Conservation (phyloP, 2,797 vertebrate species). For the Scolopax rusticola region DNA sequence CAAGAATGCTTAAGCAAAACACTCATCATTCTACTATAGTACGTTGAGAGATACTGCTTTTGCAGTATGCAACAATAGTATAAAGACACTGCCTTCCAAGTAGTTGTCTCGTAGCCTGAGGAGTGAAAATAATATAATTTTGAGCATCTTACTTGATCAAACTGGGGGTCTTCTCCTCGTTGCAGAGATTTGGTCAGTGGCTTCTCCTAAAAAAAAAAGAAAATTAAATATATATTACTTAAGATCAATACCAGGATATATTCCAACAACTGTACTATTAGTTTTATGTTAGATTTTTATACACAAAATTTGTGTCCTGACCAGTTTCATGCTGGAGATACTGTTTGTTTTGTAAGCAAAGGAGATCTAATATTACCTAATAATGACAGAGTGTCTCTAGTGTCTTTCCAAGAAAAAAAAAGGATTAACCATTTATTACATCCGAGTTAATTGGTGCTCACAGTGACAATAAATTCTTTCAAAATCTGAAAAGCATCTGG, state of each 20-base stretch:
- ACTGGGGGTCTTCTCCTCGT: constrained; percentile 95
- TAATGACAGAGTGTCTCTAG: not conserved
- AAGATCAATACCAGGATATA: not conserved
- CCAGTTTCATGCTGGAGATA: not conserved
- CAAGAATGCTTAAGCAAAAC: not conserved
- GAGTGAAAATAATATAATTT: not conserved
- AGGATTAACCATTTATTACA: not conserved
- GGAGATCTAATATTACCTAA: not conserved
- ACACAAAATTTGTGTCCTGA: not conserved
- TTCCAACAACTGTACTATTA: not conserved
- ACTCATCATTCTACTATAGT: not conserved
- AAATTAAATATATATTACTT: not conserved
- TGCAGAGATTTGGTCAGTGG: constrained; percentile 96
- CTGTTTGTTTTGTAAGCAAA: not conserved
- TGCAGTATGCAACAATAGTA: not conserved
- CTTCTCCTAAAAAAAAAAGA: constrained; percentile 88
- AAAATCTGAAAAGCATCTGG: not conserved
- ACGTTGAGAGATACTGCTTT: not conserved
- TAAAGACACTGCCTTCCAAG: not conserved
- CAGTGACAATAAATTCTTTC: not conserved
- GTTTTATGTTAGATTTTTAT: not conserved
- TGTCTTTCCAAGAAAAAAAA: not conserved
- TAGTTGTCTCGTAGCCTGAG: not conserved
- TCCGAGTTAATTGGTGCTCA: not conserved
- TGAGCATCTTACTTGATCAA: constrained; percentile 92